These are phyloP conservation scores for Stenolophus ochropezus DNA, from an alignment of 2,888 invertebrate species.

Conservation along the genomic window DNA sequence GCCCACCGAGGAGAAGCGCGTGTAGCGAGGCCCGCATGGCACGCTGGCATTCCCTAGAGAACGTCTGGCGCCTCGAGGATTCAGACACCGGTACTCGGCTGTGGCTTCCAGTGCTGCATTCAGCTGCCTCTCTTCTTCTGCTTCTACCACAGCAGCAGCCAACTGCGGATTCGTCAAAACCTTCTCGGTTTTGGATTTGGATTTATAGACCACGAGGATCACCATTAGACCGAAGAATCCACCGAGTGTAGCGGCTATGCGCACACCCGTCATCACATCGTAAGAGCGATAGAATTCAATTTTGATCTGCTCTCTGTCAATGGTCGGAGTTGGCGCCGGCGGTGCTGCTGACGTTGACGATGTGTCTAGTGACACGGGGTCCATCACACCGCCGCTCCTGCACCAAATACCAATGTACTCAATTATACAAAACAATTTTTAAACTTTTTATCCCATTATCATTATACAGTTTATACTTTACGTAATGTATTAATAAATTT, in stretches of 20 bases:
- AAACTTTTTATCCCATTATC: background rate
- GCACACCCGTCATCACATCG: slow-evolving; percentile 94
- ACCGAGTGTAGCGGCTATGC: slow-evolving; percentile 93
- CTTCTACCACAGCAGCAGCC: slow-evolving; percentile 83
- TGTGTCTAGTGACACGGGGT: slow-evolving; percentile 53
- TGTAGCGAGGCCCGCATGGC: slow-evolving; percentile 65
- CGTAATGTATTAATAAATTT: slow-evolving; percentile 46
- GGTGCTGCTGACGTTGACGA: slow-evolving; percentile 52
- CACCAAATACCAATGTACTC: slow-evolving; percentile 14
- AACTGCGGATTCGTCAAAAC: slow-evolving; percentile 87
- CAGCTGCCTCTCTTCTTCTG: slow-evolving; percentile 84
- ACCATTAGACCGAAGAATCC: slow-evolving; percentile 95
- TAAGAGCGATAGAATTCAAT: slow-evolving; percentile 92
- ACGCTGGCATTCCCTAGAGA: slow-evolving; percentile 69
- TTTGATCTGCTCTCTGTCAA: slow-evolving; percentile 82
- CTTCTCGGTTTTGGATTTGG: slow-evolving; percentile 85
- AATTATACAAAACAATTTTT: background rate
- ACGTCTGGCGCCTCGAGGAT: slow-evolving; percentile 72
- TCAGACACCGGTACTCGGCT: slow-evolving; percentile 75
- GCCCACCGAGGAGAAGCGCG: slow-evolving; percentile 79
- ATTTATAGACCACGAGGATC: slow-evolving; percentile 92
- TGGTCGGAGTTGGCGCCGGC: slow-evolving; percentile 68
- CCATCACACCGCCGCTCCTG: slow-evolving; percentile 56
- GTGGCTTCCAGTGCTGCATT: slow-evolving; percentile 85
- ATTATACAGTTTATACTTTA: background rate